phyloP scores from a whole-genome alignment of 2,113 vertebrate species.

The Peromyscus leucopus region DNA sequence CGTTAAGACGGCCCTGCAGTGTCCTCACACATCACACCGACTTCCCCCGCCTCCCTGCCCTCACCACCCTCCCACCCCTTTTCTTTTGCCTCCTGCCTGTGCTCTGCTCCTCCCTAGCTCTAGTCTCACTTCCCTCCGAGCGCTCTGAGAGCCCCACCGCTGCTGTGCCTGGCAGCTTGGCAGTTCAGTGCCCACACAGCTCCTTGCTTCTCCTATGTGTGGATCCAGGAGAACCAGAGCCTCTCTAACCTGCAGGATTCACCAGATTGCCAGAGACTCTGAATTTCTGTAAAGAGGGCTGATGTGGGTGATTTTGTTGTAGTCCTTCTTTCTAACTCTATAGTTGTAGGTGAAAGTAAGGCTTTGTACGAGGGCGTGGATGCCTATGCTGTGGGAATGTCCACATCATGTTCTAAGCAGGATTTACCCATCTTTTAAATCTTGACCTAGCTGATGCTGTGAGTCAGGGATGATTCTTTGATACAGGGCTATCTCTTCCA shows the following conservation, averaged over 20 bases:
- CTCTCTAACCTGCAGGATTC: background rate
- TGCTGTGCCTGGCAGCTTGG: background rate
- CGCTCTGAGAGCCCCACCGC: background rate
- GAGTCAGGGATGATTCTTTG: background rate
- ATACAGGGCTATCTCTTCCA: background rate
- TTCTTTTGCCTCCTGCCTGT: background rate
- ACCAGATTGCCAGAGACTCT: background rate
- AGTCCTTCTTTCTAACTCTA: background rate
- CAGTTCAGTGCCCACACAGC: background rate
- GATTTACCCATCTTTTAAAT: background rate
- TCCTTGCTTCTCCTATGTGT: background rate
- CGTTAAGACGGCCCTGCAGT: background rate
- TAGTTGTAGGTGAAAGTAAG: background rate
- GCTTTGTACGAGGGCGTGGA: fast-evolving
- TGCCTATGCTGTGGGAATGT: background rate
- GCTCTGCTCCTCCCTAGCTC: background rate
- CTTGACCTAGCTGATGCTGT: background rate
- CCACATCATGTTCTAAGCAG: background rate
- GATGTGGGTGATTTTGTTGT: background rate
- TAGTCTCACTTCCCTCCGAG: conserved; percentile 33
- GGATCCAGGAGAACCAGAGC: background rate
- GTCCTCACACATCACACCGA: background rate
- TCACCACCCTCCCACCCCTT: background rate
- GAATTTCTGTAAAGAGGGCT: background rate
- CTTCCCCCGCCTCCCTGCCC: too few relatives aligned